Percentiles rank a stretch among this genome's conserved stretches.
phyloP scores from a whole-genome alignment of 2,797 vertebrate species.

The Ibycter americanus region DNA sequence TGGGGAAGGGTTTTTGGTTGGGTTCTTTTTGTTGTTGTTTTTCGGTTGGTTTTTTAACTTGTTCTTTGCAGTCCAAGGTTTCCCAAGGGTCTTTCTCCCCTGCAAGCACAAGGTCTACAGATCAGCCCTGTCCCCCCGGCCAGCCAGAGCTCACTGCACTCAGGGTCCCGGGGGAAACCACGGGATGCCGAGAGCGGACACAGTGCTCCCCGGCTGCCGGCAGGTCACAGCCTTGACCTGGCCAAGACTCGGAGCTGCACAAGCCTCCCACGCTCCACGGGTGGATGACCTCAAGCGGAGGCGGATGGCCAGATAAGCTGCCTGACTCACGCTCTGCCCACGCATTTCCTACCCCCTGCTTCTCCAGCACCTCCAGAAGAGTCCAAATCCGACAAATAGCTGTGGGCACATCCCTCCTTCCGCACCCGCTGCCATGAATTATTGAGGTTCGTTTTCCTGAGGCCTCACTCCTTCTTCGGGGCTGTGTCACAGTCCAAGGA shows the following conservation, averaged over 20 bases:
- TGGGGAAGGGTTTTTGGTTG: neutral
- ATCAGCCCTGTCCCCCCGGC: neutral
- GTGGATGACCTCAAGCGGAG: neutral
- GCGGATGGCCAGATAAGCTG: slow-evolving; percentile 12
- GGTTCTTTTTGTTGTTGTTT: neutral
- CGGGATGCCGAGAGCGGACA: accelerated
- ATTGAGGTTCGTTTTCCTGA: neutral
- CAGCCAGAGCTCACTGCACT: neutral
- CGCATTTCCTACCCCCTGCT: neutral
- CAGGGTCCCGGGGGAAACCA: neutral
- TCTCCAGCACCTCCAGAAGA: neutral
- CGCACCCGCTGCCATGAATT: neutral
- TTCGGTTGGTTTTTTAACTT: neutral
- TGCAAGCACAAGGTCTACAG: neutral
- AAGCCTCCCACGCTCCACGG: neutral
- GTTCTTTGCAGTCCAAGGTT: neutral
- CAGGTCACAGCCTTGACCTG: neutral
- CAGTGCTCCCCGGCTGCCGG: accelerated
- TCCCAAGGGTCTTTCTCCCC: neutral
- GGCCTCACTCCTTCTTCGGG: neutral
- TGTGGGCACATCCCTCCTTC: neutral
- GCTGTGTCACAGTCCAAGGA: neutral
- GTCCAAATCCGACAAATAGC: neutral
- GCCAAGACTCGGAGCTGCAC: neutral
- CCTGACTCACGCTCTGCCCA: neutral